Evolutionary conservation across 2,797 vertebrate species (phyloP).

Genomic region (Babyrousa celebensis): DNA sequence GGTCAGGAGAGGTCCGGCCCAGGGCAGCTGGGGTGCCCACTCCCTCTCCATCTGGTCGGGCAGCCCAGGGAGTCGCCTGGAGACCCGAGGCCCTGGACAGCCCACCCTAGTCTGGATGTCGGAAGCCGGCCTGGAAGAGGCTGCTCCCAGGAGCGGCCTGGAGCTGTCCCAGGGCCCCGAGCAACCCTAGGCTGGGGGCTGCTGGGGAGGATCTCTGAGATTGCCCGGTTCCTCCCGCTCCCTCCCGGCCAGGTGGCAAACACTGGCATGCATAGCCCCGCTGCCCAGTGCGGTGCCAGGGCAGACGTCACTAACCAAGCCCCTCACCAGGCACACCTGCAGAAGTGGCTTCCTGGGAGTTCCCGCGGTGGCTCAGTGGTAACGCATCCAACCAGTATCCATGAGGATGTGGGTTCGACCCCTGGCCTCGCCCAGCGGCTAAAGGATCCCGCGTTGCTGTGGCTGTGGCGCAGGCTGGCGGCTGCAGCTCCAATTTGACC

Average conservation of each 20-base stretch:
- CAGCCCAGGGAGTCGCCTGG: background rate
- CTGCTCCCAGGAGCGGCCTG: background rate
- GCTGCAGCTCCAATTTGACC: too few species aligned
- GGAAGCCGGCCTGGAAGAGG: background rate
- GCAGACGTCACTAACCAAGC: background rate
- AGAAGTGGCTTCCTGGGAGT: background rate
- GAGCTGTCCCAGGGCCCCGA: background rate
- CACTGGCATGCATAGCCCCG: background rate
- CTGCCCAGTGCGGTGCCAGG: accelerated
- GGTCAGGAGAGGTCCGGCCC: background rate
- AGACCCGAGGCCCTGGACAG: background rate
- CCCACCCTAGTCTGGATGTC: accelerated
- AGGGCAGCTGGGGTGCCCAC: background rate
- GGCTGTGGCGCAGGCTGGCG: too few species aligned
- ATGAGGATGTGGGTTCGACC: too few species aligned
- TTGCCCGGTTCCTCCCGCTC: background rate
- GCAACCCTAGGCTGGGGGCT: background rate
- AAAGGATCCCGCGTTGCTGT: too few species aligned
- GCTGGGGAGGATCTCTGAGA: background rate
- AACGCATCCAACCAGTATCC: too few species aligned
- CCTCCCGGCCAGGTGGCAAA: background rate
- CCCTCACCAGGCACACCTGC: background rate
- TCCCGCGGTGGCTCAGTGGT: too few species aligned
- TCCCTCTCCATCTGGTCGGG: too few species aligned
- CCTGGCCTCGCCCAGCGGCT: too few species aligned